Evolutionary conservation across 2,797 vertebrate genomes (phyloP).

Genomic region (Gymnocypris eckloni): DNA sequence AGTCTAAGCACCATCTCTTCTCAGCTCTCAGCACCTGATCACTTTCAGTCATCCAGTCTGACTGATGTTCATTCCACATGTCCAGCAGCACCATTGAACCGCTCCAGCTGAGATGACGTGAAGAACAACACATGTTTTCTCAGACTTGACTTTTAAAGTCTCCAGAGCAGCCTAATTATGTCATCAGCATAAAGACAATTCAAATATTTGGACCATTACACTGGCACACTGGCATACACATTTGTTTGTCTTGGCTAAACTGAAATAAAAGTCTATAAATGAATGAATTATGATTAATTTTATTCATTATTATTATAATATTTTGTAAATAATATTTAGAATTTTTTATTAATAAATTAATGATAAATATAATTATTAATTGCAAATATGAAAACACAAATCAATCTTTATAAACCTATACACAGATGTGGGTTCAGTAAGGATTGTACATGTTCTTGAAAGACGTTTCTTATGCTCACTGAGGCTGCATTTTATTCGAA

Average conservation of each 20-base stretch:
- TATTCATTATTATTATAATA: background rate
- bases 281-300: background rate
- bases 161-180: background rate
- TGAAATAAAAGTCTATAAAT: background rate
- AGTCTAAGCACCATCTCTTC: conserved; percentile 28
- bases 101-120: conserved; percentile 38
- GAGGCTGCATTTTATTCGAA: background rate
- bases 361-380: background rate
- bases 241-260: background rate
- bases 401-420: too few relatives aligned
- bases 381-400: background rate
- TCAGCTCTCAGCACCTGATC: conserved; percentile 41
- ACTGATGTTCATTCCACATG: conserved; percentile 44
- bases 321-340: background rate
- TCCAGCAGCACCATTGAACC: conserved; percentile 37
- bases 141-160: background rate
- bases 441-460: too few relatives aligned
- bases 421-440: too few relatives aligned
- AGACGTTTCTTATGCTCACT: too few relatives aligned
- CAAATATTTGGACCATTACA: background rate
- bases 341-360: background rate
- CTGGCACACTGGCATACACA: background rate
- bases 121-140: conserved; percentile 37
- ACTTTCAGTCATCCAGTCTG: conserved; percentile 47
- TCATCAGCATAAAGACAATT: background rate